phyloP scores from a whole-genome alignment of 1,140 invertebrate species.

The Battus philenor region DNA sequence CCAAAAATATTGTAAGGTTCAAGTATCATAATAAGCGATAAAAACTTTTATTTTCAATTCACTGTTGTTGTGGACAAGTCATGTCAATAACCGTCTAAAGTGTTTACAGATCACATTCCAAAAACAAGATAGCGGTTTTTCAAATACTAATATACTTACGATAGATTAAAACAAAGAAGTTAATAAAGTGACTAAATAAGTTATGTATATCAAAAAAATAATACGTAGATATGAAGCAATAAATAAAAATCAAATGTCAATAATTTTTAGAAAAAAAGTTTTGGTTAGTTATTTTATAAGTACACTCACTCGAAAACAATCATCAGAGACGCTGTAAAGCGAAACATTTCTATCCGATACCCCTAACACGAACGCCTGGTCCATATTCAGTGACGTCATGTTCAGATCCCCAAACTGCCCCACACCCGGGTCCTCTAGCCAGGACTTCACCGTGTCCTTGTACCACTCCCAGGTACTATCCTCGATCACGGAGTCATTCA shows the following conservation, averaged over 20 bases:
- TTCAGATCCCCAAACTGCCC: conserved; percentile 56
- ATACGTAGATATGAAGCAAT: not conserved
- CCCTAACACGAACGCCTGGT: conserved; percentile 77
- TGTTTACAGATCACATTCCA: not conserved
- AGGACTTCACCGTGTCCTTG: conserved; percentile 49
- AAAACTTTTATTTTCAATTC: too few relatives aligned
- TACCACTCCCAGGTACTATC: conserved; percentile 56
- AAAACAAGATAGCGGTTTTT: not conserved
- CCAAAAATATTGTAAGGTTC: too few relatives aligned
- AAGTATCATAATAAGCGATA: too few relatives aligned
- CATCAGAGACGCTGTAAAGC: conserved; percentile 78
- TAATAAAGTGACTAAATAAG: too few relatives aligned
- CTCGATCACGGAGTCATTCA: conserved; percentile 46
- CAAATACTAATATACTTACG: too few relatives aligned
- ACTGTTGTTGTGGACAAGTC: too few relatives aligned
- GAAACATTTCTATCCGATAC: conserved; percentile 51
- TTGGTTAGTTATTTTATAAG: too few relatives aligned
- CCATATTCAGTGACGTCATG: conserved; percentile 70
- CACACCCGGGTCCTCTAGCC: conserved; percentile 66
- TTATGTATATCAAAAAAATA: too few relatives aligned
- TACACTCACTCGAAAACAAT: conserved; percentile 77
- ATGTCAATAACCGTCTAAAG: not conserved
- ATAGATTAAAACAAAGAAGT: too few relatives aligned
- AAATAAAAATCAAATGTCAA: too few relatives aligned
- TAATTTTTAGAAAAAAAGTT: too few relatives aligned